Evolutionary conservation across 2,113 vertebrate genomes (phyloP), one percentile per base, ranked within the genome.

Genomic region (Tricholaema leucomelas): DNA sequence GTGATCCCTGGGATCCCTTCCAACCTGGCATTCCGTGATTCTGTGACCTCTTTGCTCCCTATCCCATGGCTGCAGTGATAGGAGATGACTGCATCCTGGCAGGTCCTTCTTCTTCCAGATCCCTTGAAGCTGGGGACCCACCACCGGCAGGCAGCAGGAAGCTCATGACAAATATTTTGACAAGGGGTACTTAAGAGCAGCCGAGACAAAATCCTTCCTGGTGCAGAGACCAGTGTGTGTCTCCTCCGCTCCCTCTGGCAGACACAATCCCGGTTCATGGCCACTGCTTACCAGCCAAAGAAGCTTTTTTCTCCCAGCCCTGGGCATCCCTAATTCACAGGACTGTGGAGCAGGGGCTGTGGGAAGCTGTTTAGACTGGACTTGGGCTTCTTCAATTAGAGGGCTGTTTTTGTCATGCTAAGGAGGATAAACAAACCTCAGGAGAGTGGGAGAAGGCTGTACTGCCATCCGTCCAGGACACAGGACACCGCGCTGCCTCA

Each of bases 371-470:
- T 94, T 81, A 94, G 71, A 81, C 84, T 58, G 59, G 31, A 23
- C 38, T 87, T 70, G 35, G 65, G 46, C 69, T 87, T 74, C 54
- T 59, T 83, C 69, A 92, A 78, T 87, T 83, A 85, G 1, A 2
- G n/a, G 23, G 30, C 61, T 75, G 36, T 1, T 84, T 94, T 91
- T 89, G 66, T 91, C 50, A 76, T 67, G 38, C 81, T 94, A 72
- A 76, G 65, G 18, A 89, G 54, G 60, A 89, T 91, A 95, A 96
- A 92, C 81, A 95, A 91, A 80, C 23, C 38, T 75, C 20, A 48
- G n/a, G 28, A 85, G 71, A 87, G 24, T 1, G 2, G 44, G 52
- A 82, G 28, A 21, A 71, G 46, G 35, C 58, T 73, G 48, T 19
- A 24, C 33, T 66, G 83, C 66, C 70, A 46, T 56, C 17, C 9